Base-by-base conservation (phyloP, 2,113 vertebrate species). In the Sorex araneus region DNA sequence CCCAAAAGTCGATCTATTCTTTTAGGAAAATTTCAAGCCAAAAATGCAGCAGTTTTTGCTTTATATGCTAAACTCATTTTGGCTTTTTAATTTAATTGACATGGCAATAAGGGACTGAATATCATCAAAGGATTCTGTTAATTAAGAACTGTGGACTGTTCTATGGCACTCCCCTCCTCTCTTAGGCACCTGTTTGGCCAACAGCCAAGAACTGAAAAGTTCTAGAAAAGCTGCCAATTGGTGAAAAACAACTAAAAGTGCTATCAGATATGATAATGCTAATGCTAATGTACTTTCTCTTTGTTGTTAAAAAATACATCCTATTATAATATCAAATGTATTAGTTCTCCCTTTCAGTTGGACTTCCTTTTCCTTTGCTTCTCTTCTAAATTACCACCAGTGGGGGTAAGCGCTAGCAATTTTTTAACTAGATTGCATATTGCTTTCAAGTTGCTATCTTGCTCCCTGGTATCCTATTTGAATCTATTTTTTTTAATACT, bases 401-500 rank as follows among this genome's bases (percentile, higher is more conserved):
- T 13, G 7, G 79, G 93, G 75, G 47, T 0, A 90, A 70, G 94
- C 87, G 76, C 13, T 1, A 88, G 45, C 60, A 47, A 84, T 84
- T 84, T 94, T 96, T 93, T 82, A 88, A 83, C 81, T 50, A 87
- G 50, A 86, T 69, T 83, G 43, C 63, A 90, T 66, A 93, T 91
- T 76, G n/a, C 87, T 96, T 94, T 93, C 85, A 83, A 80, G 47
- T 88, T 80, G 40, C 80, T 96, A 67, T 90, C 81, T 92, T 82
- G 63, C 18, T 95, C 89, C 71, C 54, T 75, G 82, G 63, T 83
- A 89, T 93, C 82, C 66, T 88, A 63, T 95, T 85, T 83, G 67
- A 95, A 95, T 90, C 71, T 94, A 79, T 81, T 91, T 92, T 96
- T 88, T 40, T 40, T 40, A 40, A 81, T 93, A 93, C 66, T 92